phyloP scores from a whole-genome alignment of 2,113 vertebrate species.

The Hippolais icterina region DNA sequence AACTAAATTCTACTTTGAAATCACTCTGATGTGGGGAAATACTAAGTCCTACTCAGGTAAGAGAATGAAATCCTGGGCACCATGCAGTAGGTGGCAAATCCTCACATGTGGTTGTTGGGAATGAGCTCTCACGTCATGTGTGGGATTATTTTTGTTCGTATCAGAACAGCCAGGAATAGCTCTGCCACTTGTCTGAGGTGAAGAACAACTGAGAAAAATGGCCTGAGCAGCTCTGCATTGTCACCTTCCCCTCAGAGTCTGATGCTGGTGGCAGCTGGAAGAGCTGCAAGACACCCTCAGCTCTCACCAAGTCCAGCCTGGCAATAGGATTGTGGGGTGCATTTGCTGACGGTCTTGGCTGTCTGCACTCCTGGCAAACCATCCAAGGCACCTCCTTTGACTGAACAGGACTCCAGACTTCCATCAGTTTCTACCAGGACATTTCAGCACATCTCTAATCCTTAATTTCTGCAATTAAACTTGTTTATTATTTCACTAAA shows the following conservation, averaged over 20 bases:
- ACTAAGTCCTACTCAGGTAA: not conserved
- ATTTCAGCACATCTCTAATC: not conserved
- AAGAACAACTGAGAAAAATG: not conserved
- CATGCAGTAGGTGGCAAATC: not conserved
- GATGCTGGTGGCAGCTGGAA: not conserved
- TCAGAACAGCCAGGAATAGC: not conserved
- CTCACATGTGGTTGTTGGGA: accelerated
- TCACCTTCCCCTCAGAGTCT: not conserved
- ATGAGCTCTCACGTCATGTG: accelerated
- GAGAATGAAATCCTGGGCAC: not conserved
- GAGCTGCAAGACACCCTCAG: not conserved
- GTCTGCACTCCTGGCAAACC: not conserved
- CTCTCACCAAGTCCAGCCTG: too few species aligned
- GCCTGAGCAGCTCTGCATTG: not conserved
- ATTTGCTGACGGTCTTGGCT: not conserved
- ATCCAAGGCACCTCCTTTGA: not conserved
- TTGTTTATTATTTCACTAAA: not conserved
- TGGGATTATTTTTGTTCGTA: not conserved
- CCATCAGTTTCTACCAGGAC: not conserved
- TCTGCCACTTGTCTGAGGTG: not conserved
- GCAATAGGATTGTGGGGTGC: accelerated
- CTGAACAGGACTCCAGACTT: not conserved
- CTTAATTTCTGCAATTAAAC: not conserved
- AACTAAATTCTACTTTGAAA: not conserved
- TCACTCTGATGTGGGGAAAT: not conserved